A percentile compares a stretch with the other conserved stretches of the same genome.
Evolutionary conservation across 2,113 vertebrate genomes (phyloP).

Genomic region (Spea bombifrons): DNA sequence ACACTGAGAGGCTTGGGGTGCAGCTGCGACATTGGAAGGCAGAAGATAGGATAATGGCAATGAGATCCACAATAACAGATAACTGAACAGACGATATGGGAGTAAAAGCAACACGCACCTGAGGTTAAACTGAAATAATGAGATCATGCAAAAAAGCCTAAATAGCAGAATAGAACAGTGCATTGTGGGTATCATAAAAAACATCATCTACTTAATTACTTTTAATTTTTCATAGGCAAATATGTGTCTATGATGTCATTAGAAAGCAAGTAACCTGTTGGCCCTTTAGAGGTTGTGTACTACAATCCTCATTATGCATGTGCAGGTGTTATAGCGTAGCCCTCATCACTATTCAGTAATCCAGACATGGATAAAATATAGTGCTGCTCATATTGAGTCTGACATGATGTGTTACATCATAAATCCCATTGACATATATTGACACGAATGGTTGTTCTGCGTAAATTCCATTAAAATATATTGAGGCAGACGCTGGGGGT

Average conservation of each 20-base stretch:
- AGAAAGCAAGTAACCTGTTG: background rate
- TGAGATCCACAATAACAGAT: background rate
- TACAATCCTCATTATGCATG: too few relatives aligned
- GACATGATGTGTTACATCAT: too few relatives aligned
- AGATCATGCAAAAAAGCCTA: background rate
- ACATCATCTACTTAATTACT: background rate
- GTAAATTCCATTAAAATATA: too few relatives aligned
- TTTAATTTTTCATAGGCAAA: background rate
- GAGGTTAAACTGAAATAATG: background rate
- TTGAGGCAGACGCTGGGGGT: too few relatives aligned
- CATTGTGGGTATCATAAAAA: background rate
- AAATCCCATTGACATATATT: too few relatives aligned
- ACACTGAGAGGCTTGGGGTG: background rate
- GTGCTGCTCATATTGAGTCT: too few relatives aligned
- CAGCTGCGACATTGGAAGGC: background rate
- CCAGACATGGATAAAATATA: too few relatives aligned
- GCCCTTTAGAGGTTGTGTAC: too few relatives aligned
- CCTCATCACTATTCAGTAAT: too few relatives aligned
- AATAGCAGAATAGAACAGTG: background rate
- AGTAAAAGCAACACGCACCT: background rate
- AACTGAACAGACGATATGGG: background rate
- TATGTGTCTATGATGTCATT: slow-evolving; percentile 6
- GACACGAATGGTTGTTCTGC: too few relatives aligned
- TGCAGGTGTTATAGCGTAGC: too few relatives aligned
- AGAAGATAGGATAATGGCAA: slow-evolving; percentile 6